Conservation (phyloP, 2,888 invertebrate genomes). For the Cristatella mucedo region DNA sequence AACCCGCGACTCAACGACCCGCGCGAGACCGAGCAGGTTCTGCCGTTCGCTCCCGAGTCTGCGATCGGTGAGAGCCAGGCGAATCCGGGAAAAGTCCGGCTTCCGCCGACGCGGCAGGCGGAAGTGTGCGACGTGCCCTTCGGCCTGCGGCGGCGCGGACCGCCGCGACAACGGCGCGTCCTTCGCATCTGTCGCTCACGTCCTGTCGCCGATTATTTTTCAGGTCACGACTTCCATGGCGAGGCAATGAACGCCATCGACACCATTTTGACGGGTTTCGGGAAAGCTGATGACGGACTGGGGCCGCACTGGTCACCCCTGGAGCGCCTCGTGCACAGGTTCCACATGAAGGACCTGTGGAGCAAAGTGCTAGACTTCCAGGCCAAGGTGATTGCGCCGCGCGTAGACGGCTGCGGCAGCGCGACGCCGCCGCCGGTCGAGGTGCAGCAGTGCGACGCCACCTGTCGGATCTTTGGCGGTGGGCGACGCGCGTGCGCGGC, state of each 20-base stretch:
- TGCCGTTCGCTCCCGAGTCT: slow-evolving; percentile 18
- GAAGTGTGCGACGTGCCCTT: no score
- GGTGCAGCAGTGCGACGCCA: no score
- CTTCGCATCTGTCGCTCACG: background rate
- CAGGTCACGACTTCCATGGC: slow-evolving; percentile 15
- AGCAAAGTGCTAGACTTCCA: slow-evolving; percentile 11
- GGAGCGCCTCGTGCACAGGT: slow-evolving; percentile 21
- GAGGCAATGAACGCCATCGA: slow-evolving; percentile 20
- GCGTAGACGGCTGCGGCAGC: no score
- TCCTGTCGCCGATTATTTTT: no score
- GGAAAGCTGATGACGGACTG: slow-evolving; percentile 20
- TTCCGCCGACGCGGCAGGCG: no score
- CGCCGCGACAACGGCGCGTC: background rate
- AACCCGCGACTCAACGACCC: slow-evolving; percentile 17
- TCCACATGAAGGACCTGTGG: slow-evolving; percentile 24
- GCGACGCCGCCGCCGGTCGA: no score
- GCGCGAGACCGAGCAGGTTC: slow-evolving; percentile 13
- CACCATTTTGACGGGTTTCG: slow-evolving; percentile 18
- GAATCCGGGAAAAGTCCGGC: no score
- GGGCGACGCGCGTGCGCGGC: no score
- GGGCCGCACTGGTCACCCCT: slow-evolving; percentile 23
- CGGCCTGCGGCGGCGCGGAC: no score
- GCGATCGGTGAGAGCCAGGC: background rate
- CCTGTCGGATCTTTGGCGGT: no score
- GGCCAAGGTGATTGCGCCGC: no score